Conservation (phyloP, 2,113 vertebrate genomes). For the Takifugu bimaculatus region DNA sequence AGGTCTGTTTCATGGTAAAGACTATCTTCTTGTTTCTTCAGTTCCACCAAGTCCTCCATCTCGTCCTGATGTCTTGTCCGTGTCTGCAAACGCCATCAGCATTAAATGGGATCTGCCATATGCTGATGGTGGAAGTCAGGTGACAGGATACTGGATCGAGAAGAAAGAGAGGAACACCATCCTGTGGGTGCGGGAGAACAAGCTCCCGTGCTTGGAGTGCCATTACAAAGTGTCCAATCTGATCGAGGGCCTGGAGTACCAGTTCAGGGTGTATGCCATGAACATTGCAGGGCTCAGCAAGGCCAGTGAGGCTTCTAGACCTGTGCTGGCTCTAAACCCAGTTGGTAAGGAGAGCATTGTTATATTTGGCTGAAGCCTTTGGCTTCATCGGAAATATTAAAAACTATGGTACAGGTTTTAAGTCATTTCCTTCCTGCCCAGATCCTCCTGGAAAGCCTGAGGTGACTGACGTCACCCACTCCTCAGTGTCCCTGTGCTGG, state of each 20-base stretch:
- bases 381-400: neutral
- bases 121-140: conserved; percentile 91
- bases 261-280: conserved; percentile 95
- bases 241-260: conserved; percentile 96
- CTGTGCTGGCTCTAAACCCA: conserved; percentile 90
- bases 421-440: conserved; percentile 13
- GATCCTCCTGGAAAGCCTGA: conserved; percentile 93
- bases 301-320: conserved; percentile 94
- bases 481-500: conserved; percentile 90
- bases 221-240: conserved; percentile 87
- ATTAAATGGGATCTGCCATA: conserved; percentile 97
- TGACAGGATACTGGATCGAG: conserved; percentile 97
- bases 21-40: conserved; percentile 38
- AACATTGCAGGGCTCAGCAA: conserved; percentile 96
- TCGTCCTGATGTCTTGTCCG: conserved; percentile 88
- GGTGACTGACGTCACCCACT: conserved; percentile 89
- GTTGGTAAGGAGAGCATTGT: conserved; percentile 80
- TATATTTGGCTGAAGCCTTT: neutral
- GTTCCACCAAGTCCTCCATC: conserved; percentile 93
- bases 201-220: conserved; percentile 88
- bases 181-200: conserved; percentile 97
- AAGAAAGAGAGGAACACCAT: conserved; percentile 99
- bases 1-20: conserved; percentile 35
- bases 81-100: conserved; percentile 84
- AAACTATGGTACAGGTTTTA: neutral